Percentiles rank a stretch among this genome's conserved stretches.
phyloP scores from a whole-genome alignment of 92 coral and sea anemone species.

The Umimayanthus chanpuru region DNA sequence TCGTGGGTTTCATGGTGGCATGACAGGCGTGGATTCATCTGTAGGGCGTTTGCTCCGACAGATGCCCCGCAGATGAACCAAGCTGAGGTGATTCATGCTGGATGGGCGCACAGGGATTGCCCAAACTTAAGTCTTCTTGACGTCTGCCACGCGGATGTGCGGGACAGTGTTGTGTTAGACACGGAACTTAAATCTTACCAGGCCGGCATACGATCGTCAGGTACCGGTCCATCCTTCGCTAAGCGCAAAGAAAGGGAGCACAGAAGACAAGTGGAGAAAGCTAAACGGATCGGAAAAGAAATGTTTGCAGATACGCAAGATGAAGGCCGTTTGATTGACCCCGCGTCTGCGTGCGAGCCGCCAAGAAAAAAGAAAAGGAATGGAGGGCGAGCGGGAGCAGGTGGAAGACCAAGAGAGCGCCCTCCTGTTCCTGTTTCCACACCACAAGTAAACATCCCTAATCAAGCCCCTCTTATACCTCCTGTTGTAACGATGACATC shows the following conservation, averaged over 20 bases:
- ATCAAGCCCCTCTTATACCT: constrained; percentile 19
- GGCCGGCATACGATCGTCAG: constrained; percentile 8
- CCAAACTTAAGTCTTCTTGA: constrained; percentile 21
- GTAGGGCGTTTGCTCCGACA: constrained; percentile 58
- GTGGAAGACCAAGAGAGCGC: no score
- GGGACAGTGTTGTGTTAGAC: constrained; percentile 16
- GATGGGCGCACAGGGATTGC: constrained; percentile 62
- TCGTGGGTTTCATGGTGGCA: constrained; percentile 70
- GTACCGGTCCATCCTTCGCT: background rate
- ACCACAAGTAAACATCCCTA: background rate
- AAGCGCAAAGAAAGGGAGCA: constrained; percentile 3
- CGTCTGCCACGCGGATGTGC: constrained; percentile 23
- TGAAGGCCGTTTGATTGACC: constrained; percentile 6
- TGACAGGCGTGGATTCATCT: constrained; percentile 63
- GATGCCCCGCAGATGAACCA: constrained; percentile 68
- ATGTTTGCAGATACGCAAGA: constrained; percentile 3
- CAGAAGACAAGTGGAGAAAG: constrained; percentile 1
- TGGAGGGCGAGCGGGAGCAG: no score
- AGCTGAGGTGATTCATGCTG: constrained; percentile 66
- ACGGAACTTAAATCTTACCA: background rate
- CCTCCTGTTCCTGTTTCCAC: background rate
- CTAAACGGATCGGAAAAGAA: constrained; percentile 3
- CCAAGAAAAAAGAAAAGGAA: background rate
- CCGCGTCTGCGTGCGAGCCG: constrained; percentile 16
- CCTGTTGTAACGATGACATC: constrained; percentile 20